phyloP scores from a whole-genome alignment of 1,140 invertebrate species.

The Rhagoletis zephyria region DNA sequence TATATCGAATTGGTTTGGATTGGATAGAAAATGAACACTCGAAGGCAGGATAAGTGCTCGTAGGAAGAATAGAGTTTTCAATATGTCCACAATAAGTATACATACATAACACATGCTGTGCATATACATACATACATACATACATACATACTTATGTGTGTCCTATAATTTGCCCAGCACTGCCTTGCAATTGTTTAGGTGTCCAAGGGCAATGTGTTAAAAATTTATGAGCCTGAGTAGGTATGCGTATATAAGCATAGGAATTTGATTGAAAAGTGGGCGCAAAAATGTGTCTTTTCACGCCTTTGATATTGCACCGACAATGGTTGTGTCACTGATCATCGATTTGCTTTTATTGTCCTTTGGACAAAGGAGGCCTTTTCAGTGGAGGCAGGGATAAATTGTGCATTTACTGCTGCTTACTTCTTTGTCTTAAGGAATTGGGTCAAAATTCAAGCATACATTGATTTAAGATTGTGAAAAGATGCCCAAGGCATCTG shows the following conservation, averaged over 20 bases:
- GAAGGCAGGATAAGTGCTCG: neutral
- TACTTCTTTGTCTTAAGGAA: neutral
- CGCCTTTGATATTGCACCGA: conserved; percentile 48
- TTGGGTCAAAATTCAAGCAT: neutral
- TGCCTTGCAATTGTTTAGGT: neutral
- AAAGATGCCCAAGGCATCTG: too few species aligned
- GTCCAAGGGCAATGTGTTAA: neutral
- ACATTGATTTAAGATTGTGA: neutral
- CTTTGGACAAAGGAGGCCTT: neutral
- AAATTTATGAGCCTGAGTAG: neutral
- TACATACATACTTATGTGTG: too few species aligned
- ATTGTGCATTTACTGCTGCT: neutral
- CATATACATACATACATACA: too few species aligned
- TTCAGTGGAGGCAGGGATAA: neutral
- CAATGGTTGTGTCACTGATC: neutral
- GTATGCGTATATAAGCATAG: neutral
- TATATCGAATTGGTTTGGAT: conserved; percentile 26
- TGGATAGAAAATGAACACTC: neutral
- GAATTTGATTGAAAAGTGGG: neutral
- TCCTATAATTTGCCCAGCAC: too few species aligned
- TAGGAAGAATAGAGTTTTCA: neutral
- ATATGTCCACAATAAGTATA: conserved; percentile 29
- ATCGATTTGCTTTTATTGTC: neutral
- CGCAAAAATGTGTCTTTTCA: neutral
- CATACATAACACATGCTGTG: too few species aligned